Conservation (phyloP, 2,113 vertebrate genomes). For the Aptenodytes patagonicus region DNA sequence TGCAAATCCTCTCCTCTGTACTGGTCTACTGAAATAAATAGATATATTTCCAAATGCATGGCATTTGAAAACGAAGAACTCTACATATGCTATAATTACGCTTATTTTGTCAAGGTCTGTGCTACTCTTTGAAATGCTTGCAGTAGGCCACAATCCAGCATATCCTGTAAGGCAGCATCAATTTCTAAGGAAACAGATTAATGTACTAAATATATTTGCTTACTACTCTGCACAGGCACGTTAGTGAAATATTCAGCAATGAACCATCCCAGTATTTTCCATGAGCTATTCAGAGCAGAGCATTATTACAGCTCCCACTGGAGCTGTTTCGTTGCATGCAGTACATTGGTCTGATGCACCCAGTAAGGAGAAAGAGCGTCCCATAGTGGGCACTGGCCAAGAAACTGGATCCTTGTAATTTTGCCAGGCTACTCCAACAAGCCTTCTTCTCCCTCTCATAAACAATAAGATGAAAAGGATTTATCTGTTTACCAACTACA, state of each 20-base stretch:
- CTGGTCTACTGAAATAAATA: not conserved
- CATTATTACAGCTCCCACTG: not conserved
- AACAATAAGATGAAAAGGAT: not conserved
- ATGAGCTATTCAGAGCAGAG: not conserved
- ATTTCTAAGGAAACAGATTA: not conserved
- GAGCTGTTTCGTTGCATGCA: not conserved
- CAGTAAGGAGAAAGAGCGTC: not conserved
- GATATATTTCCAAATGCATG: not conserved
- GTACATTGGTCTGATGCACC: not conserved
- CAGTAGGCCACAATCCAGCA: not conserved
- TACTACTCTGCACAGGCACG: not conserved
- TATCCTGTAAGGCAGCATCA: not conserved
- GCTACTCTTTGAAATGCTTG: not conserved
- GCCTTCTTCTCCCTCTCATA: not conserved
- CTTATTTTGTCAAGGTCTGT: not conserved
- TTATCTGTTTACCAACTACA: not conserved
- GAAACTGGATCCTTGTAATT: not conserved
- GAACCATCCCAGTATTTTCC: not conserved
- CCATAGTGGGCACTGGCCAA: not conserved
- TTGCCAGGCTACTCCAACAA: not conserved
- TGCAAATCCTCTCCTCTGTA: not conserved
- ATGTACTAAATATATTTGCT: not conserved
- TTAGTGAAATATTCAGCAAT: not conserved
- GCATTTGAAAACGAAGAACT: conserved; percentile 10
- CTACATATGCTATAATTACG: not conserved